Evolutionary conservation across 2,888 invertebrate genomes (phyloP).

Genomic region (Lepidochrysops patricia): DNA sequence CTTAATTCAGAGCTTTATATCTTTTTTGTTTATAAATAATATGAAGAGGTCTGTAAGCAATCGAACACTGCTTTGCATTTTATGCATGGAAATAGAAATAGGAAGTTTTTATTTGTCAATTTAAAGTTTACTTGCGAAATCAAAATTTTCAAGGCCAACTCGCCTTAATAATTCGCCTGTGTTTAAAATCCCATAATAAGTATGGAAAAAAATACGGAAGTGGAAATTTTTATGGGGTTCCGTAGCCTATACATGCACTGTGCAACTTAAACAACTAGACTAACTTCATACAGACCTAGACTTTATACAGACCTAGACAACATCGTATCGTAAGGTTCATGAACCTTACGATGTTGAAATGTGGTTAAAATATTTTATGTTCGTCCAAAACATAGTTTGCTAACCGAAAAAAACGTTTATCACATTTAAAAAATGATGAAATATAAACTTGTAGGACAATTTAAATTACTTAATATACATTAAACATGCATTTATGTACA

Average conservation of each 20-base stretch:
- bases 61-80: slow-evolving; percentile 70
- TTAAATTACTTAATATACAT: too few species aligned
- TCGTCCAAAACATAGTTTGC: too few species aligned
- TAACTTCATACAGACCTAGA: too few species aligned
- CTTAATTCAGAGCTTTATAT: slow-evolving; percentile 61
- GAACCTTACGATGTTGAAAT: too few species aligned
- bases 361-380: too few species aligned
- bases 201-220: not conserved
- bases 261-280: not conserved
- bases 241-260: not conserved
- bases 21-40: slow-evolving; percentile 46
- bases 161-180: not conserved
- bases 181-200: not conserved
- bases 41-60: slow-evolving; percentile 37
- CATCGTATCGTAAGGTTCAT: too few species aligned
- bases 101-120: slow-evolving; percentile 33
- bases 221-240: not conserved
- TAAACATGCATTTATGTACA: too few species aligned
- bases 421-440: too few species aligned
- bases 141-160: not conserved
- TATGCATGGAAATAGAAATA: slow-evolving; percentile 70
- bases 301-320: too few species aligned
- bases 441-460: too few species aligned
- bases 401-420: too few species aligned
- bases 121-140: not conserved